Percentiles rank a stretch among this genome's conserved stretches.
These are phyloP conservation scores for Eretmodus cyanostictus DNA, from an alignment of 2,113 vertebrate genomes.

Conservation along the genomic window DNA sequence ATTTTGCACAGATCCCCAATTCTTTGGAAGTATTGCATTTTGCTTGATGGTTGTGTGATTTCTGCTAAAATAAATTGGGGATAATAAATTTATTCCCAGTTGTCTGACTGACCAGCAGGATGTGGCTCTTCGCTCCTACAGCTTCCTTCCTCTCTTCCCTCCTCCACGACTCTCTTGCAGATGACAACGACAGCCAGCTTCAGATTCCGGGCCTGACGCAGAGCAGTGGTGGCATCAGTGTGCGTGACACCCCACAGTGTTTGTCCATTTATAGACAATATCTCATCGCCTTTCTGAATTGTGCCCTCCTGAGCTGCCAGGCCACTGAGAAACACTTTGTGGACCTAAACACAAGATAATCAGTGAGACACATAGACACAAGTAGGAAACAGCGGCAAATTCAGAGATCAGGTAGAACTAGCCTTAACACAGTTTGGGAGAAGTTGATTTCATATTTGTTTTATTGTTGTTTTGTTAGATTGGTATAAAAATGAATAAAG, in stretches of 20 bases:
- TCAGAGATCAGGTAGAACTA: neutral
- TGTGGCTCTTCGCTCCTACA: slow-evolving; percentile 2
- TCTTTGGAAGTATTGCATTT: neutral
- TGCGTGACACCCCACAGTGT: slow-evolving; percentile 82
- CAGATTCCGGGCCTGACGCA: slow-evolving; percentile 81
- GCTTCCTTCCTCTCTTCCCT: slow-evolving; percentile 30
- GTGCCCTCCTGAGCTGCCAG: slow-evolving; percentile 89
- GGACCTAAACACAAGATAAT: slow-evolving; percentile 71
- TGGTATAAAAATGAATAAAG: neutral
- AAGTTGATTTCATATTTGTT: neutral
- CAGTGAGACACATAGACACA: neutral
- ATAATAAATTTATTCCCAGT: neutral
- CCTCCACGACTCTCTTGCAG: slow-evolving; percentile 58
- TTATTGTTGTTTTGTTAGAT: neutral
- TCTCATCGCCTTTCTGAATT: slow-evolving; percentile 87
- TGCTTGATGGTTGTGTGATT: neutral
- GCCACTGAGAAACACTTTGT: slow-evolving; percentile 85
- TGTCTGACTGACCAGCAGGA: slow-evolving; percentile 14
- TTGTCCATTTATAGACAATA: slow-evolving; percentile 93
- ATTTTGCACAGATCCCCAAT: neutral
- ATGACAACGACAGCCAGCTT: slow-evolving; percentile 85
- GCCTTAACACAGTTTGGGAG: neutral
- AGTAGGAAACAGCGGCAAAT: neutral
- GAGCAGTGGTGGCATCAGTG: slow-evolving; percentile 73
- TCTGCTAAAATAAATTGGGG: neutral